Evolutionary conservation across 2,888 invertebrate genomes (phyloP), one percentile per base, ranked within the genome.

Genomic region (Orthosia incerta): DNA sequence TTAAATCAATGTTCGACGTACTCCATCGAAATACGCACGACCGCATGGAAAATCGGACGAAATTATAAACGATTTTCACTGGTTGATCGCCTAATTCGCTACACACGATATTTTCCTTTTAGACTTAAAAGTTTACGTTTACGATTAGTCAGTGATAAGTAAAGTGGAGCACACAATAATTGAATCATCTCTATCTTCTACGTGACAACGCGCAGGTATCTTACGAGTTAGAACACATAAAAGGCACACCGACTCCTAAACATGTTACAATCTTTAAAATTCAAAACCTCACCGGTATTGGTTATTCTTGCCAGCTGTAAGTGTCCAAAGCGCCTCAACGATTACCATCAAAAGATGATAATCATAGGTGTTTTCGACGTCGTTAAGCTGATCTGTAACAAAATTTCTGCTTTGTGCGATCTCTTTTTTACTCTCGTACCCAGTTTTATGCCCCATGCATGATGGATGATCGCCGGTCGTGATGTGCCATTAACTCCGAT

Each of bases 321-420:
- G 90, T 90, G 93, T 95, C 95, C 95, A 94, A 94, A 94, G 94
- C 95, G 94, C 95, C 95, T 93, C 94, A 94, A 91, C 90, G 92
- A 95, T 92, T 95, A 96, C 93, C 95, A 96, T 96, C 96, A 96
- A 96, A 96, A 96, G 95, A 96, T 96, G 95, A 96, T 96, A 94
- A 96, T 95, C 96, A 96, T 96, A 85, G 96, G 96, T 93, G 96
- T 96, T 96, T 96, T 96, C 95, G 96, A 96, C 93, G 96, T 96
- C 93, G 96, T 94, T 94, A 96, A 94, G 95, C 95, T 96, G 96
- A 96, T 95, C 96, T 96, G 96, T 91, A 96, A 96, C 96, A 96
- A 94, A 96, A 96, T 95, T 89, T 90, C 94, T 94, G 92, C 93
- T 91, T 95, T 96, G 93, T 95, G 96, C 96, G 95, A 94, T 95